phyloP scores from a whole-genome alignment of 2,888 invertebrate genomes.

The Myopa tessellatipennis region DNA sequence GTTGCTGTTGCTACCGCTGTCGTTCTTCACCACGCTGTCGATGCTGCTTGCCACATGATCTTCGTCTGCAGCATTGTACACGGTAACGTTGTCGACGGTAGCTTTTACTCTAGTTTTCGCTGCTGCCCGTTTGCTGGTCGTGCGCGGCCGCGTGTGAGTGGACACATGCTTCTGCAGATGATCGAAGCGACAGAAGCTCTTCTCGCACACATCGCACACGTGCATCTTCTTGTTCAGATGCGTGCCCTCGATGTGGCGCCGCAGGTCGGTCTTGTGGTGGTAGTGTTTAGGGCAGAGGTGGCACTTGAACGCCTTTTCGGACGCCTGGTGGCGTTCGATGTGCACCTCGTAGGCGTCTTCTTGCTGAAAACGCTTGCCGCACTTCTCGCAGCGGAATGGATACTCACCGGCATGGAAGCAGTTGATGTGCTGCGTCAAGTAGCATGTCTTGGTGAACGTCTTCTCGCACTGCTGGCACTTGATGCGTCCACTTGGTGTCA shows the following conservation, averaged over 20 bases:
- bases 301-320: slow-evolving; percentile 89
- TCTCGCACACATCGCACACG: slow-evolving; percentile 83
- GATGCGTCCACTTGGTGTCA: slow-evolving; percentile 62
- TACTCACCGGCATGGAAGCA: slow-evolving; percentile 89
- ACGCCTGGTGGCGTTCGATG: slow-evolving; percentile 77
- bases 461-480: slow-evolving; percentile 88
- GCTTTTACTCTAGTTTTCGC: slow-evolving; percentile 33
- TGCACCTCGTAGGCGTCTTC: slow-evolving; percentile 80
- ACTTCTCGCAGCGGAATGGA: slow-evolving; percentile 85
- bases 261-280: slow-evolving; percentile 89
- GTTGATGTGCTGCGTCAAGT: slow-evolving; percentile 90
- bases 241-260: slow-evolving; percentile 83
- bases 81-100: slow-evolving; percentile 9
- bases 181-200: slow-evolving; percentile 90
- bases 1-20: slow-evolving; percentile 17
- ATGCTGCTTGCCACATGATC: slow-evolving; percentile 30
- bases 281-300: slow-evolving; percentile 87
- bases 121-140: slow-evolving; percentile 45
- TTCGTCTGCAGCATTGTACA: not conserved
- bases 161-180: slow-evolving; percentile 90
- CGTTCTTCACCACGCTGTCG: slow-evolving; percentile 39
- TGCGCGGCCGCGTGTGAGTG: slow-evolving; percentile 74
- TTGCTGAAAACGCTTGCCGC: slow-evolving; percentile 85
- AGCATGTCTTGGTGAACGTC: slow-evolving; percentile 86
- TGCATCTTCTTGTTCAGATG: slow-evolving; percentile 89